Conservation (phyloP, 1,140 invertebrate species). For the Penaeus indicus region DNA sequence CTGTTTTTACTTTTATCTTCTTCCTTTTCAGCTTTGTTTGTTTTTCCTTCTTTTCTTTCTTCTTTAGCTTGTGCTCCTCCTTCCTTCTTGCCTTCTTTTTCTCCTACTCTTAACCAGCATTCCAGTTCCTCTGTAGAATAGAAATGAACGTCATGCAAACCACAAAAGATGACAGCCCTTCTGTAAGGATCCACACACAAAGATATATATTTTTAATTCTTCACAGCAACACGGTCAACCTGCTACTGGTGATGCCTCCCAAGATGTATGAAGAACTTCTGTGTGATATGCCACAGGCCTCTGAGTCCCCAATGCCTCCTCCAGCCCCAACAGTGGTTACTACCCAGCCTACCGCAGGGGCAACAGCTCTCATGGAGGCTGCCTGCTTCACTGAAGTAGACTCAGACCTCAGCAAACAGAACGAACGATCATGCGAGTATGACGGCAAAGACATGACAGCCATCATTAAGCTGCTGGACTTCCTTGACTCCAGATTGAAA, state of each 20-base stretch:
- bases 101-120: background rate
- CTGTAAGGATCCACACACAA: no score
- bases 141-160: background rate
- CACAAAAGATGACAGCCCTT: background rate
- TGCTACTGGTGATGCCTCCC: constrained; percentile 75
- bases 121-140: background rate
- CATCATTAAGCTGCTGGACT: constrained; percentile 77
- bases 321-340: constrained; percentile 41
- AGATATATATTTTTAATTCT: constrained; percentile 11
- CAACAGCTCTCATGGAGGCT: constrained; percentile 45
- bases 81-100: background rate
- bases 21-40: background rate
- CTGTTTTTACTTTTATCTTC: background rate
- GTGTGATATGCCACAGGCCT: constrained; percentile 68
- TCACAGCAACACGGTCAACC: constrained; percentile 75
- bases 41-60: background rate
- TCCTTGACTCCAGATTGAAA: constrained; percentile 77
- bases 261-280: constrained; percentile 75
- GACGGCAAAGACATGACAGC: constrained; percentile 81
- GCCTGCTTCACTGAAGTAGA: constrained; percentile 51
- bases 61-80: background rate
- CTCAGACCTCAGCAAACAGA: background rate
- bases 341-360: constrained; percentile 50
- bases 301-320: background rate
- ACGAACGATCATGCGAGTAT: constrained; percentile 71